These are phyloP conservation scores for Microctenopoma lineatum DNA, from an alignment of 2,797 vertebrate species.

Conservation along the genomic window DNA sequence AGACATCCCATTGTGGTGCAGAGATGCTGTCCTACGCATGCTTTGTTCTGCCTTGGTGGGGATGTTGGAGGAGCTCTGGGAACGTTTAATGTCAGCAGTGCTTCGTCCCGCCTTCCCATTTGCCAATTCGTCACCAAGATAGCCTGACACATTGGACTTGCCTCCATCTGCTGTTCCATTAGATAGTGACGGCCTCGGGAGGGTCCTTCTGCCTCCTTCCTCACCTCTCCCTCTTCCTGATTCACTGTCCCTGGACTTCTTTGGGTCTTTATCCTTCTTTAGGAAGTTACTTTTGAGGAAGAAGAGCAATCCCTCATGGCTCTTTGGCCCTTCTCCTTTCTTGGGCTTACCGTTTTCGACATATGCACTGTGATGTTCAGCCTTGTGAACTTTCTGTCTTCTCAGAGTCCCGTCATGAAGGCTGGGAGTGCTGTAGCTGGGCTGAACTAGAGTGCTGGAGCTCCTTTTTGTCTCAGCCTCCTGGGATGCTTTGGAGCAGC, in stretches of 20 bases:
- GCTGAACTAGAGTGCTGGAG: slow-evolving; percentile 62
- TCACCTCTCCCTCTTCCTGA: slow-evolving; percentile 42
- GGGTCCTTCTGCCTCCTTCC: slow-evolving; percentile 57
- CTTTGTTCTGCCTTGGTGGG: slow-evolving; percentile 78
- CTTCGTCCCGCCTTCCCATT: slow-evolving; percentile 70
- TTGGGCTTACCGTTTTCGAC: slow-evolving; percentile 61
- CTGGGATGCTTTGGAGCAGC: slow-evolving; percentile 61
- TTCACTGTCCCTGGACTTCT: slow-evolving; percentile 68
- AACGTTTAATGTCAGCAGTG: slow-evolving; percentile 81
- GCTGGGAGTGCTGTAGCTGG: slow-evolving; percentile 63
- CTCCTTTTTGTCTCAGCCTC: slow-evolving; percentile 53
- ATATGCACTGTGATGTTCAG: slow-evolving; percentile 33
- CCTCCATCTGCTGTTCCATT: slow-evolving; percentile 76
- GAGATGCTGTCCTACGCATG: slow-evolving; percentile 80
- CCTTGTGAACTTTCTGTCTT: slow-evolving; percentile 49
- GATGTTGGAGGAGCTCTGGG: slow-evolving; percentile 89
- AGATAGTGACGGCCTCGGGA: slow-evolving; percentile 65
- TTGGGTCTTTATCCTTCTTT: slow-evolving; percentile 83
- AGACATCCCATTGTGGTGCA: slow-evolving; percentile 78
- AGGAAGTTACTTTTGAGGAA: slow-evolving; percentile 85
- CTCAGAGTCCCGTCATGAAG: slow-evolving; percentile 65
- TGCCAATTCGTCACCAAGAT: slow-evolving; percentile 59
- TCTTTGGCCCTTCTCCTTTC: slow-evolving; percentile 68
- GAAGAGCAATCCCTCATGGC: slow-evolving; percentile 80
- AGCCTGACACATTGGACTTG: slow-evolving; percentile 47